phyloP scores from a whole-genome alignment of 2,888 invertebrate species.

The Epinotia demarniana region DNA sequence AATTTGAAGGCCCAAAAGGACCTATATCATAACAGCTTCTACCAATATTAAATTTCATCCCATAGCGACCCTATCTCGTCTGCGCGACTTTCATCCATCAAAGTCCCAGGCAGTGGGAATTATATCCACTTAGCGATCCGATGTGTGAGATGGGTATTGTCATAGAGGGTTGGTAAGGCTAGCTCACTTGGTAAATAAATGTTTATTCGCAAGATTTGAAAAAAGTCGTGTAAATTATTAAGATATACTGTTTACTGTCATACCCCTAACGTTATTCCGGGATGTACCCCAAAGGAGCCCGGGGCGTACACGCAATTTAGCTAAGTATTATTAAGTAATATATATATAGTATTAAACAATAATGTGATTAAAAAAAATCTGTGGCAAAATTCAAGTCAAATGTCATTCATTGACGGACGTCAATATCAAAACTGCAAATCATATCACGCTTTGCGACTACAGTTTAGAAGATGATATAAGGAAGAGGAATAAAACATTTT shows the following conservation, averaged over 20 bases:
- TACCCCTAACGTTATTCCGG: no score
- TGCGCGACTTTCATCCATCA: constrained; percentile 60
- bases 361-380: no score
- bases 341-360: no score
- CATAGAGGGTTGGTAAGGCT: background rate
- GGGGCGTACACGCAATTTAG: no score
- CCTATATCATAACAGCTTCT: background rate
- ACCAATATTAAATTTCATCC: constrained; percentile 17
- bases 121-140: constrained; percentile 53
- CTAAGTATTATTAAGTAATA: no score
- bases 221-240: no score
- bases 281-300: no score
- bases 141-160: constrained; percentile 39
- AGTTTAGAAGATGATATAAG: background rate
- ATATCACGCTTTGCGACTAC: no score
- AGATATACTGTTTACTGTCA: no score
- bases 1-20: background rate
- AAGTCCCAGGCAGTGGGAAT: constrained; percentile 55
- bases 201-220: background rate
- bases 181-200: constrained; percentile 16
- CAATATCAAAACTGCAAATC: no score
- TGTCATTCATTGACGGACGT: no score
- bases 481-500: background rate
- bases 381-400: no score
- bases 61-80: constrained; percentile 14